Evolutionary conservation across 1,140 invertebrate genomes (phyloP), one percentile per base, ranked within the genome.

Genomic region (Pseudomyrmex sp.): DNA sequence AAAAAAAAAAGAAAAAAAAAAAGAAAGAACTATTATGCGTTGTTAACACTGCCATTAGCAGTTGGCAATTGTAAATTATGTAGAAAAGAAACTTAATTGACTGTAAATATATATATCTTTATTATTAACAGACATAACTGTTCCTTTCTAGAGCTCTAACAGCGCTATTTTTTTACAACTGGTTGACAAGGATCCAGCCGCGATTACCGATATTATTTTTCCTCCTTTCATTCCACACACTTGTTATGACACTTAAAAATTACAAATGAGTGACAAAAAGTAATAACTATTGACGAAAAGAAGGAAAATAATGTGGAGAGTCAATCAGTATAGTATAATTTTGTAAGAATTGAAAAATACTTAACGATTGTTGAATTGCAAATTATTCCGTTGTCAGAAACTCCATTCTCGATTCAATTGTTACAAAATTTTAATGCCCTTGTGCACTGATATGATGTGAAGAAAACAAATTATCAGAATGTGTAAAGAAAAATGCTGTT

Each of bases 81-180:
- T 93, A 93, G 93, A 93, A 92, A 93, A 85, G 79, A 90, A 92
- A 35, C 35, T 86, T 90, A 84, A 92, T 90, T 93, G 87, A 92
- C 86, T 93, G 93, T 93, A 93, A 93, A 93, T 93, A 93, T 93
- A 93, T 93, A 93, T 93, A 93, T 92, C 92, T 93, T 93, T 93
- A 93, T 93, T 93, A 93, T 93, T 93, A 93, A 93, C 92, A 92
- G 90, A 93, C 35, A 35, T 85, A 80, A 91, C 88, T 89, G 88
- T 91, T 91, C 88, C 87, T 90, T 91, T 69, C 74, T 85, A 89
- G 77, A 77, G 84, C 61, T 56, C 46, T 85, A 48, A 88, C 62
- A 88, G 52, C 75, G 74, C 83, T 83, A 89, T 89, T 88, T 88
- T 72, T 86, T 88, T 89, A 85, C 85, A 85, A 74, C 84, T 85